Conservation (phyloP, 2,113 vertebrate genomes). For the Scatophagus argus region DNA sequence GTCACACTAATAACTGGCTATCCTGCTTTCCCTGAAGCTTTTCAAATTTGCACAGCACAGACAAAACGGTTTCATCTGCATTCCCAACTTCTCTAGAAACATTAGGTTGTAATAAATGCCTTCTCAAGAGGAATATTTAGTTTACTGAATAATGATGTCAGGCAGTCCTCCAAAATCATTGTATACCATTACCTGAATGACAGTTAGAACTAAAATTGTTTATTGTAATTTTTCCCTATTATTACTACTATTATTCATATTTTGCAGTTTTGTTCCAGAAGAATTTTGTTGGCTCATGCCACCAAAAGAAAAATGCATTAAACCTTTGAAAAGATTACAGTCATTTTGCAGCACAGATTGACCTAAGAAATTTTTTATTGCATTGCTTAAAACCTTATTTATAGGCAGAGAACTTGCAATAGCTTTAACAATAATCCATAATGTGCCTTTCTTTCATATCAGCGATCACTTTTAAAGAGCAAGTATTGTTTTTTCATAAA, state of each 20-base stretch:
- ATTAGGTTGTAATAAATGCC: conserved; percentile 29
- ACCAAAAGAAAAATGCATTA: not conserved
- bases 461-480: conserved; percentile 20
- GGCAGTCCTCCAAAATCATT: conserved; percentile 40
- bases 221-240: conserved; percentile 13
- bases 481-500: conserved; percentile 6
- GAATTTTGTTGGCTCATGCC: not conserved
- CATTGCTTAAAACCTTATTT: not conserved
- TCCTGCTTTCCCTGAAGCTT: conserved; percentile 35
- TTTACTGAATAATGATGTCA: conserved; percentile 34
- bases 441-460: conserved; percentile 11
- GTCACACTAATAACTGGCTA: conserved; percentile 29
- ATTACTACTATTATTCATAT: not conserved
- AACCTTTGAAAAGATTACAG: not conserved
- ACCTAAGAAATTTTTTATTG: not conserved
- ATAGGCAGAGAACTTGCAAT: not conserved
- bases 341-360: not conserved
- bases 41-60: conserved; percentile 39
- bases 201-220: conserved; percentile 42
- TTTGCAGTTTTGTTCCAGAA: not conserved
- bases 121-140: conserved; percentile 27
- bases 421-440: conserved; percentile 11
- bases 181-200: conserved; percentile 39
- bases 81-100: conserved; percentile 50
- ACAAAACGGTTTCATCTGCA: conserved; percentile 40